Evolutionary conservation across 2,113 vertebrate genomes (phyloP).

Genomic region (Dissostichus mawsoni): DNA sequence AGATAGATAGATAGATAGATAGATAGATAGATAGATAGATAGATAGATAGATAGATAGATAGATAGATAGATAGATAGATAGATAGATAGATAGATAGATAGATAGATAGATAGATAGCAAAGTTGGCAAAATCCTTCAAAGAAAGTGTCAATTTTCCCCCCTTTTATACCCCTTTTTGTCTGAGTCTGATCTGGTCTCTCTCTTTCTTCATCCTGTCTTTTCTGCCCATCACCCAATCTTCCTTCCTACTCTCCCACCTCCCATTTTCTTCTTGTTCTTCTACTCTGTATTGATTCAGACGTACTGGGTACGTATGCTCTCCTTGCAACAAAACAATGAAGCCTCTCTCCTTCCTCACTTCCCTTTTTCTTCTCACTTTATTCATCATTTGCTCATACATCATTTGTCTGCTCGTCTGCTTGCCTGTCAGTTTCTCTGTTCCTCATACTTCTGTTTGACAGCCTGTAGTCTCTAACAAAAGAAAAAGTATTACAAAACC

Average conservation of each 20-base stretch:
- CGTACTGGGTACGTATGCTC: constrained; percentile 91
- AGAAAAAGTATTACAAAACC: constrained; percentile 36
- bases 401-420: constrained; percentile 77
- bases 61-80: not conserved
- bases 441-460: constrained; percentile 73
- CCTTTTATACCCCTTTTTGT: constrained; percentile 56
- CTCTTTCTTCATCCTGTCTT: constrained; percentile 80
- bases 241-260: constrained; percentile 50
- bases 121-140: constrained; percentile 10
- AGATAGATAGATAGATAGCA: not conserved
- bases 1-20: not conserved
- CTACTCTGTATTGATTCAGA: constrained; percentile 83
- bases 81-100: constrained; percentile 4
- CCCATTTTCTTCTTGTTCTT: constrained; percentile 51
- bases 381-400: constrained; percentile 71
- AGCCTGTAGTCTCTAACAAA: constrained; percentile 69
- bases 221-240: constrained; percentile 61
- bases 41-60: not conserved
- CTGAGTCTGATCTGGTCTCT: constrained; percentile 81
- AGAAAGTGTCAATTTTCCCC: constrained; percentile 24
- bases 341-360: constrained; percentile 33
- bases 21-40: constrained; percentile 11
- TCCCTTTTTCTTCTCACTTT: constrained; percentile 51
- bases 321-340: constrained; percentile 58
- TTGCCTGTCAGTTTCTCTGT: constrained; percentile 77